Percentiles rank a stretch among this genome's conserved stretches.
phyloP scores from a whole-genome alignment of 2,113 vertebrate species.

The Hippocampus comes region DNA sequence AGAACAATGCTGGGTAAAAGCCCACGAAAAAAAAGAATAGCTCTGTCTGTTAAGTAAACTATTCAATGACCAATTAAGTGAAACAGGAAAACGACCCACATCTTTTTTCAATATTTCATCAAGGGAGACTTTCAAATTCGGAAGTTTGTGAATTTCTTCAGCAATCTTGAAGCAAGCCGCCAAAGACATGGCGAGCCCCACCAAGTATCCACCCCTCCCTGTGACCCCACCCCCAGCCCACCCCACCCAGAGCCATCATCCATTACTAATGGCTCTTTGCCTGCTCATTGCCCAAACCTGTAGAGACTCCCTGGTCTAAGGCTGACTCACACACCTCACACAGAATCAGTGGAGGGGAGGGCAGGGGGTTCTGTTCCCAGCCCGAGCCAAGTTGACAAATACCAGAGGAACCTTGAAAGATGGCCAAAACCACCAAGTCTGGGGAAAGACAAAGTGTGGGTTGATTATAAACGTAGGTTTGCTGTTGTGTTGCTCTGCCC shows the following conservation, averaged over 20 bases:
- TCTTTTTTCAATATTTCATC: not conserved
- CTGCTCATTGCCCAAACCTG: constrained; percentile 28
- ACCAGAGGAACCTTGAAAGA: constrained; percentile 35
- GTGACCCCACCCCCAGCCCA: not conserved
- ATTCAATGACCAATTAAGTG: constrained; percentile 12
- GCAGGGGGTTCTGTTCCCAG: constrained; percentile 5
- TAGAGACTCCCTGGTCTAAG: constrained; percentile 16
- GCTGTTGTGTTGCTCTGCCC: constrained; percentile 12
- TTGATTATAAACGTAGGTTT: constrained; percentile 18
- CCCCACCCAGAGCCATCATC: constrained; percentile 6
- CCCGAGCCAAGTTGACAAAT: constrained; percentile 35
- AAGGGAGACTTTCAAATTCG: not conserved
- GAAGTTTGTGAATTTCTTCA: not conserved
- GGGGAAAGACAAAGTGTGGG: constrained; percentile 6
- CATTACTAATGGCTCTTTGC: constrained; percentile 38
- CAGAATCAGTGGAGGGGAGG: constrained; percentile 14
- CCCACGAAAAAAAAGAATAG: constrained; percentile 50
- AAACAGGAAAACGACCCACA: constrained; percentile 13
- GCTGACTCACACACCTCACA: constrained; percentile 22
- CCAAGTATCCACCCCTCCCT: not conserved
- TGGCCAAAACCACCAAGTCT: constrained; percentile 22
- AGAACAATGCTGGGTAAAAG: constrained; percentile 50
- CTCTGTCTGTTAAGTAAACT: constrained; percentile 31
- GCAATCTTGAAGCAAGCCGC: not conserved
- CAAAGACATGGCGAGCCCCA: constrained; percentile 2